These are phyloP conservation scores for Eristalis arbustorum DNA, from an alignment of 2,888 invertebrate genomes.

Conservation along the genomic window DNA sequence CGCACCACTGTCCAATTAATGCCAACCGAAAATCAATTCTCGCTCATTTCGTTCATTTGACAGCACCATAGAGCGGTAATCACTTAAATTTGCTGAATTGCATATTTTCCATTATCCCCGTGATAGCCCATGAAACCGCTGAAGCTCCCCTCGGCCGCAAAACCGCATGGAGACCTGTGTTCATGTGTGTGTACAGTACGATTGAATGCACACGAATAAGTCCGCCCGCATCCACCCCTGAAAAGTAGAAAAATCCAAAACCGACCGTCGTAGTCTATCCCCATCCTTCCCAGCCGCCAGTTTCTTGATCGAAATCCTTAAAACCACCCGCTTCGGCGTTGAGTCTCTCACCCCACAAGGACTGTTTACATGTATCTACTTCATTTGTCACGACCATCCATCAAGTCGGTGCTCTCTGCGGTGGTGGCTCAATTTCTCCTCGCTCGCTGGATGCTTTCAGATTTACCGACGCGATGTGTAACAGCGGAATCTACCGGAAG, in stretches of 20 bases:
- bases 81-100: constrained; percentile 58
- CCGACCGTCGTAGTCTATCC: background rate
- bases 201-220: constrained; percentile 10
- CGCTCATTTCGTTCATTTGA: constrained; percentile 28
- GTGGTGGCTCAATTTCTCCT: constrained; percentile 1
- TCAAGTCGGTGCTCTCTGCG: constrained; percentile 19
- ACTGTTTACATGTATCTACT: constrained; percentile 52
- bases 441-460: constrained; percentile 33
- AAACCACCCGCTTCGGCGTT: constrained; percentile 16
- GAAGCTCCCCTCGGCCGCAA: constrained; percentile 14
- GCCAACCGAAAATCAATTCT: constrained; percentile 26
- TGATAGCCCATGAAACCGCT: constrained; percentile 33
- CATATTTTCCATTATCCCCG: constrained; percentile 36
- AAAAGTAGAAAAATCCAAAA: background rate
- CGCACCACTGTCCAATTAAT: constrained; percentile 37
- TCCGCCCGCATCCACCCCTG: background rate
- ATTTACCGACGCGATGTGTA: constrained; percentile 53
- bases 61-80: constrained; percentile 38
- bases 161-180: background rate
- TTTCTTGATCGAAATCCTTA: constrained; percentile 30
- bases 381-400: constrained; percentile 62
- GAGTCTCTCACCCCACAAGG: constrained; percentile 3
- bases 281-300: background rate
- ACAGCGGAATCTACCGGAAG: constrained; percentile 48
- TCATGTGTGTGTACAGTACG: background rate